phyloP scores from a whole-genome alignment of 2,888 invertebrate species.

The Aspidiotus destructor region DNA sequence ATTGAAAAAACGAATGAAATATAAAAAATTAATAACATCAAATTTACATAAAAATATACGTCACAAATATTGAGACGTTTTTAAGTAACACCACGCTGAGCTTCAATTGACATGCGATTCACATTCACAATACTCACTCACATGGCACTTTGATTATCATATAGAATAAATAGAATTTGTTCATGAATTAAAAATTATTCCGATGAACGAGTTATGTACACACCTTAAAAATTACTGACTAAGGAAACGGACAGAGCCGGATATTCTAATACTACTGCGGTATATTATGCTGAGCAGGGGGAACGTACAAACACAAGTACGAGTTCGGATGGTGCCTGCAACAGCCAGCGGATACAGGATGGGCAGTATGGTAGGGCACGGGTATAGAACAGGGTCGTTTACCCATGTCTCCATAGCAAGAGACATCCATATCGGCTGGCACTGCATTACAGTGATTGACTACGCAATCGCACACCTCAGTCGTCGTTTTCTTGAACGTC shows the following conservation, averaged over 20 bases:
- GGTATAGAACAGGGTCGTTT: constrained; percentile 27
- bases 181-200: too few species aligned
- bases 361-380: constrained; percentile 26
- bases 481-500: constrained; percentile 25
- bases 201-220: background rate
- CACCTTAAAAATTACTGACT: background rate
- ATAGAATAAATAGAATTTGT: too few species aligned
- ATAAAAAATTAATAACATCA: too few species aligned
- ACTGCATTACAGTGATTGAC: constrained; percentile 28
- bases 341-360: constrained; percentile 16
- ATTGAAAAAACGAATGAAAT: too few species aligned
- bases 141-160: too few species aligned
- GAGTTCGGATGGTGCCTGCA: constrained; percentile 35
- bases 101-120: too few species aligned
- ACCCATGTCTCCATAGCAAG: constrained; percentile 14
- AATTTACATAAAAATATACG: too few species aligned
- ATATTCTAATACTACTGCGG: constrained; percentile 8
- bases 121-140: too few species aligned
- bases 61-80: too few species aligned
- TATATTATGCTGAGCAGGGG: constrained; percentile 22
- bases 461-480: constrained; percentile 24
- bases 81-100: too few species aligned
- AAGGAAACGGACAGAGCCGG: too few species aligned
- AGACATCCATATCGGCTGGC: constrained; percentile 16
- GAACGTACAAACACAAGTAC: constrained; percentile 34